phyloP scores from a whole-genome alignment of 1,140 invertebrate genomes.

The Idris sp. region DNA sequence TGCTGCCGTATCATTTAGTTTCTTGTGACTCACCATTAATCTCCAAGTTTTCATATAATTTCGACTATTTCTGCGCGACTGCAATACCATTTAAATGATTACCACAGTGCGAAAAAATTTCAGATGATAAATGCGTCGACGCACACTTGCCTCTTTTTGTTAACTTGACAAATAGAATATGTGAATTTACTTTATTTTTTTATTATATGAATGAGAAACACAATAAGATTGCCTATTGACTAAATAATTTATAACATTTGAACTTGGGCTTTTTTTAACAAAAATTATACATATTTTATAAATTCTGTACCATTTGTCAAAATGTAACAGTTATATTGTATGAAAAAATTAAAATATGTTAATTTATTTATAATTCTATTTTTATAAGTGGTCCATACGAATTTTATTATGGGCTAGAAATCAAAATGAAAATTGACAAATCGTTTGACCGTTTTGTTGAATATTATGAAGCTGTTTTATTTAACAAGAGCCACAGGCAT shows the following conservation, averaged over 20 bases:
- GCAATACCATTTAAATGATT: slow-evolving; percentile 19
- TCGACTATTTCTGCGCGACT: slow-evolving; percentile 1
- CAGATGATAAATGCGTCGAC: slow-evolving; percentile 18
- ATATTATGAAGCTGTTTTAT: slow-evolving; percentile 50
- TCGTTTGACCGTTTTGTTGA: slow-evolving; percentile 29
- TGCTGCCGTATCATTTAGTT: slow-evolving; percentile 44
- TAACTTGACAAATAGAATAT: slow-evolving; percentile 2
- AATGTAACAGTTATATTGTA: too few species aligned
- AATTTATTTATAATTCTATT: too few species aligned
- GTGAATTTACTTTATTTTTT: slow-evolving; percentile 5
- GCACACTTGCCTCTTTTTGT: slow-evolving; percentile 13
- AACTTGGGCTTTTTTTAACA: too few species aligned
- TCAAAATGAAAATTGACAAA: slow-evolving; percentile 33
- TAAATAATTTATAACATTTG: too few species aligned
- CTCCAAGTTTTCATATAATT: slow-evolving; percentile 47
- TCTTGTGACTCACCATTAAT: slow-evolving; percentile 38
- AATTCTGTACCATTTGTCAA: too few species aligned
- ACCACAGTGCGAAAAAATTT: slow-evolving; percentile 16
- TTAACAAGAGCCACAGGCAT: slow-evolving; percentile 47
- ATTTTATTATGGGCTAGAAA: too few species aligned
- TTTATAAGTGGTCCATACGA: too few species aligned
- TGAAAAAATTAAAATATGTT: too few species aligned
- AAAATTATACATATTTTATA: too few species aligned
- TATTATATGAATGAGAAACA: too few species aligned
- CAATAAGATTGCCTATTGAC: too few species aligned